Evolutionary conservation across 2,888 invertebrate genomes (phyloP), one percentile per base, ranked within the genome.

Genomic region (Spisula subtruncata): DNA sequence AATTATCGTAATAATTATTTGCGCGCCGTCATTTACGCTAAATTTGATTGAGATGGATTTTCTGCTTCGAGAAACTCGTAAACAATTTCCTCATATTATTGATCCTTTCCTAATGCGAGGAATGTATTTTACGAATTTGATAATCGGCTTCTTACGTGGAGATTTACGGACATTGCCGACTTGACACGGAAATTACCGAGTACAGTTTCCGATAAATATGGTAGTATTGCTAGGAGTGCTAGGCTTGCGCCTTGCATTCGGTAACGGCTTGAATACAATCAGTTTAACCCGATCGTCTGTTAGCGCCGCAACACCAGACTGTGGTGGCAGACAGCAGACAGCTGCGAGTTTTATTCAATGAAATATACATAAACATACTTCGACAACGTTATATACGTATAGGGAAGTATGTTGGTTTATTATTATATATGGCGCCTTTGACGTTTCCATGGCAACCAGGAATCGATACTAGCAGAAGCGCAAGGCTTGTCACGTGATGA

Each of bases 371-470:
- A 75, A 35, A 75, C 35, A 75, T 75, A 75, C 75, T 75, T 80
- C 79, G 54, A 54, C 66, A 71, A 46, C 16, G 32, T 16, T 84
- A 18, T 66, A 51, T 84, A 56, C 35, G 41, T 66, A 41, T 46
- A 16, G 66, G 46, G 32, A 79, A 20, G 80, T 85, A 85, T 75
- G 79, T 87, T 71, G 51, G 80, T 56, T 48, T 80, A 80, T 85
- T 79, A 89, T 89, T 89, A 66, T 83, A 89, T 86, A 89, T 89
- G 86, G 83, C 83, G 84, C 86, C 84, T 81, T 71, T 81, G 32
- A 20, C 46, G 89, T 89, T 83, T 29, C 60, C 66, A 89, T 86
- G 41, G 89, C 8, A 83, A 89, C 89, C 0, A 5, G 5, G 71
- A 60, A 88, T 88, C 87, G 75, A 88, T 88, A 80, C 80, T 83